Conservation (phyloP, 2,888 invertebrate genomes). For the Pegoplata infirma region DNA sequence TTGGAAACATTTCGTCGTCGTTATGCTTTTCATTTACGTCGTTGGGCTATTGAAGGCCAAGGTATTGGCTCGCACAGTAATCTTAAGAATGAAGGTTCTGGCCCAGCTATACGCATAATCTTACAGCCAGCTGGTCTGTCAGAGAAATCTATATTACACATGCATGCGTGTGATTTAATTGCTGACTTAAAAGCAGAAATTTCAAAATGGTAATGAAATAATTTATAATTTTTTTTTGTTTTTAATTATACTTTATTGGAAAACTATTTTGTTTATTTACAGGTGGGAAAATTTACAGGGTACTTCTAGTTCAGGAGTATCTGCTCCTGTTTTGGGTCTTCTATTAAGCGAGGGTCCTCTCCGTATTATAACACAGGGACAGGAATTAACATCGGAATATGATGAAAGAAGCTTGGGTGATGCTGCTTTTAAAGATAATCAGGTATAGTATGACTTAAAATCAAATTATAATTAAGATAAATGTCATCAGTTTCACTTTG, state of each 20-base stretch:
- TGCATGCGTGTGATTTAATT: constrained; percentile 91
- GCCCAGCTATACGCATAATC: constrained; percentile 86
- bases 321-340: constrained; percentile 82
- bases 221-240: neutral
- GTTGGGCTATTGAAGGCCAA: constrained; percentile 91
- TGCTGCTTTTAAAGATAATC: constrained; percentile 96
- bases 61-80: constrained; percentile 87
- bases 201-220: constrained; percentile 85
- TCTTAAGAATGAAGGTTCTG: constrained; percentile 79
- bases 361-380: constrained; percentile 95
- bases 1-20: constrained; percentile 93
- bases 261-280: constrained; percentile 5
- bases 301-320: constrained; percentile 72
- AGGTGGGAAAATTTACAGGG: constrained; percentile 84
- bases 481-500: too few species aligned
- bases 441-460: constrained; percentile 81
- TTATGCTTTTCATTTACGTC: constrained; percentile 92
- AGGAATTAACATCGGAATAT: constrained; percentile 93
- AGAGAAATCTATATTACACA: constrained; percentile 88
- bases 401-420: constrained; percentile 94
- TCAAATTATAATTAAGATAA: neutral
- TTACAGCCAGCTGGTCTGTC: constrained; percentile 93
- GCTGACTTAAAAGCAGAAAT: constrained; percentile 96
- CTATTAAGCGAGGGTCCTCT: constrained; percentile 90
- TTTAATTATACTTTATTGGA: too few species aligned